Conservation (phyloP, 2,113 vertebrate species). For the Gopherus flavomarginatus region DNA sequence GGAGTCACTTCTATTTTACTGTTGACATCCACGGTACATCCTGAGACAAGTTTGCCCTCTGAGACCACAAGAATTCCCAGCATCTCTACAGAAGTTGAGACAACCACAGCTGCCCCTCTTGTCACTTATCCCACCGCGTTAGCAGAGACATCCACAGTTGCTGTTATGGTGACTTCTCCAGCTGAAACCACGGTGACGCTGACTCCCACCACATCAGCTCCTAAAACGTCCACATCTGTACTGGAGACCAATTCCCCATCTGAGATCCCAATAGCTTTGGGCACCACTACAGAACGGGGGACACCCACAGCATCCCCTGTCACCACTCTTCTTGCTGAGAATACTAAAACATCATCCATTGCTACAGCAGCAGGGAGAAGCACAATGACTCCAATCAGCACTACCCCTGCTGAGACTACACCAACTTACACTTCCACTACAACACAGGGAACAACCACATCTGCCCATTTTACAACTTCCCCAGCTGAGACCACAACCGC, state of each 20-base stretch:
- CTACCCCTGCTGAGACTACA: not conserved
- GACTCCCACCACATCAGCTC: too few species aligned
- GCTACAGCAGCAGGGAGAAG: not conserved
- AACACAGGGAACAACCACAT: too few species aligned
- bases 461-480: not conserved
- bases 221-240: not conserved
- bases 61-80: too few species aligned
- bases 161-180: not conserved
- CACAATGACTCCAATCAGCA: not conserved
- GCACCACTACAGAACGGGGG: too few species aligned
- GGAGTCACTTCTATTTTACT: too few species aligned
- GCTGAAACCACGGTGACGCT: too few species aligned
- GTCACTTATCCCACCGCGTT: not conserved
- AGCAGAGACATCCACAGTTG: fast-evolving
- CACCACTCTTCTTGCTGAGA: not conserved
- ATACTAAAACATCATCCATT: not conserved
- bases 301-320: not conserved
- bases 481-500: not conserved
- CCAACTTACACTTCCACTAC: not conserved
- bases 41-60: too few species aligned
- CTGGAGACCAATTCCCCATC: not conserved
- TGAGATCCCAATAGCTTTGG: too few species aligned
- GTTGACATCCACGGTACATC: too few species aligned
- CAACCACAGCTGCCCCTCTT: fast-evolving
- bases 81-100: too few species aligned